A percentile compares a stretch with the other conserved stretches of the same genome.
Conservation (phyloP, 2,797 vertebrate species). For the Ispidina lecontei region DNA sequence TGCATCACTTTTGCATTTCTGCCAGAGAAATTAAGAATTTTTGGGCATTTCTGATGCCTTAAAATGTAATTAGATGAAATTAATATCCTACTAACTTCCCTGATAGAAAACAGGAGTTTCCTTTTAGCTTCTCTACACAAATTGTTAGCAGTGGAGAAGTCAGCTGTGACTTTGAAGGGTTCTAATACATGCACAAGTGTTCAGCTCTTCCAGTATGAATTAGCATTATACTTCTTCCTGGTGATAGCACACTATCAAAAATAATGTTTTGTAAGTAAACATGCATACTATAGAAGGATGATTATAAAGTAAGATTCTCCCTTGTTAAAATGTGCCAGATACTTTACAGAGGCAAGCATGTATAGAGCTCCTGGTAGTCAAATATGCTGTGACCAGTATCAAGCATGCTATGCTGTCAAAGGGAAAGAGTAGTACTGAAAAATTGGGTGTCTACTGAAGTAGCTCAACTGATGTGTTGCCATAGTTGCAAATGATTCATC, state of each 20-base stretch:
- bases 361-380: neutral
- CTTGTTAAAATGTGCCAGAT: neutral
- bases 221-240: neutral
- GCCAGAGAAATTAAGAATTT: neutral
- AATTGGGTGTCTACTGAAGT: neutral
- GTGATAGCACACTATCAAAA: neutral
- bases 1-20: neutral
- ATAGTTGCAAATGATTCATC: neutral
- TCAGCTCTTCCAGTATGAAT: neutral
- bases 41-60: neutral
- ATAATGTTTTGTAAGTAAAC: neutral
- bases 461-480: neutral
- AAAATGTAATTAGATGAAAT: neutral
- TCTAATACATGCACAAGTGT: neutral
- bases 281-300: neutral
- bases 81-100: neutral
- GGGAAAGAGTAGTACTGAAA: neutral
- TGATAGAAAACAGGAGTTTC: neutral
- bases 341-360: neutral
- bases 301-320: neutral
- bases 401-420: neutral
- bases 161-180: neutral
- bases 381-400: neutral
- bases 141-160: neutral
- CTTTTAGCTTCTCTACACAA: neutral